These are phyloP conservation scores for Aphelenchoides fujianensis DNA, from an alignment of 1,140 invertebrate genomes.

Conservation along the genomic window DNA sequence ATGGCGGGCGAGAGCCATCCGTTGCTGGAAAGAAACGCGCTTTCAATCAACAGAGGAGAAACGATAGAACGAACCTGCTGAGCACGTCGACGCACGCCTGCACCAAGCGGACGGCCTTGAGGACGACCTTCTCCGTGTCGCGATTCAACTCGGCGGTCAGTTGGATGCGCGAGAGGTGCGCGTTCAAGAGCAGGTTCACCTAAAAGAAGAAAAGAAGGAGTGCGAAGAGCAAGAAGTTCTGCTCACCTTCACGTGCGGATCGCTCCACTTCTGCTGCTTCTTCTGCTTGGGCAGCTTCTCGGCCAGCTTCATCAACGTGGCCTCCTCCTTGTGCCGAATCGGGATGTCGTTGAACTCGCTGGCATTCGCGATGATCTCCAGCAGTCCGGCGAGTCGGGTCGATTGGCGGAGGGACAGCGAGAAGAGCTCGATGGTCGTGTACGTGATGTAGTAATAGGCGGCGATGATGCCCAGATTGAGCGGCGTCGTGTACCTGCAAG, in stretches of 20 bases:
- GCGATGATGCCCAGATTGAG: slow-evolving; percentile 99
- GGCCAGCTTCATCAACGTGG: slow-evolving; percentile 75
- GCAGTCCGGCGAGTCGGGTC: slow-evolving; percentile 89
- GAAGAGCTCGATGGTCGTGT: slow-evolving; percentile 97
- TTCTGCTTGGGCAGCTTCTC: slow-evolving; percentile 77
- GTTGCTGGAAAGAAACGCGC: slow-evolving; percentile 70
- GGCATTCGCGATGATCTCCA: slow-evolving; percentile 96
- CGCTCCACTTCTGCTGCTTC: slow-evolving; percentile 76
- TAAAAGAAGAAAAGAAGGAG: too few relatives aligned
- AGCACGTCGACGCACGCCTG: slow-evolving; percentile 98
- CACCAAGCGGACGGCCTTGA: slow-evolving; percentile 71
- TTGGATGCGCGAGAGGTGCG: slow-evolving; percentile 88
- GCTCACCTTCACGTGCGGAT: slow-evolving; percentile 83
- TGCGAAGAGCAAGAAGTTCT: too few relatives aligned
- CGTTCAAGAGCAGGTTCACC: slow-evolving; percentile 89
- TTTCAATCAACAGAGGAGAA: slow-evolving; percentile 17
- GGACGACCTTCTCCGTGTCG: slow-evolving; percentile 76
- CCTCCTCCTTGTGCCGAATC: slow-evolving; percentile 90
- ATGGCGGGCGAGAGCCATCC: slow-evolving; percentile 96
- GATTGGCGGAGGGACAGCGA: slow-evolving; percentile 91
- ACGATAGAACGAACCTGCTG: slow-evolving; percentile 44
- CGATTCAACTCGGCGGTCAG: slow-evolving; percentile 90
- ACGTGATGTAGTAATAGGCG: slow-evolving; percentile 99
- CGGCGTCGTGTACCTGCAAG: slow-evolving; percentile 88
- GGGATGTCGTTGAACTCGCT: slow-evolving; percentile 92